Evolutionary conservation across 2,888 invertebrate genomes (phyloP).

Genomic region (Drosophila nr. perissopoda): DNA sequence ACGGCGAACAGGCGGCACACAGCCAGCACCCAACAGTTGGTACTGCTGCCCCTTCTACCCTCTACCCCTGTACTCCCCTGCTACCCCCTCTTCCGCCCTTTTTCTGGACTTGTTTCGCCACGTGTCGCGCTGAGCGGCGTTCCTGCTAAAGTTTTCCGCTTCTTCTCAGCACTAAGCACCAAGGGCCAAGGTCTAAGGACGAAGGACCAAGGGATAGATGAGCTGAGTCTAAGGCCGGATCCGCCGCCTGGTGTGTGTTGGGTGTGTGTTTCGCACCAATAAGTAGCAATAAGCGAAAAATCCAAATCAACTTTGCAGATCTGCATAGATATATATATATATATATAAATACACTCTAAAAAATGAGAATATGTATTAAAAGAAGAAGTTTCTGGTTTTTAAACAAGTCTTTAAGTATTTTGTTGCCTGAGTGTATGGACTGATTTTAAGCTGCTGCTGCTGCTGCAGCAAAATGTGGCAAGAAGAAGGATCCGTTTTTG

Average conservation of each 20-base stretch:
- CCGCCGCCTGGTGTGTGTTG: constrained; percentile 28
- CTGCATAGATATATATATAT: neutral
- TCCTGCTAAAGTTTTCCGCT: constrained; percentile 53
- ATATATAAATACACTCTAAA: neutral
- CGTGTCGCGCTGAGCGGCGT: constrained; percentile 56
- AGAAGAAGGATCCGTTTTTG: neutral
- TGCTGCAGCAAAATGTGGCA: neutral
- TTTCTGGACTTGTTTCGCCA: constrained; percentile 37
- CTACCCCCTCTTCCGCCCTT: neutral
- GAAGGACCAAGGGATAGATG: constrained; percentile 13
- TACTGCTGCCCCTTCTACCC: neutral
- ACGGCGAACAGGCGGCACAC: constrained; percentile 41
- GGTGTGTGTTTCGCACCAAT: constrained; percentile 36
- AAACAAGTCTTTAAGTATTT: neutral
- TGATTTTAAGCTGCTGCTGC: neutral
- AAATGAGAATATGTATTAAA: neutral
- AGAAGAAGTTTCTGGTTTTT: neutral
- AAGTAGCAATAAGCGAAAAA: constrained; percentile 40
- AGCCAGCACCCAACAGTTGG: constrained; percentile 5
- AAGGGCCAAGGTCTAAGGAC: neutral
- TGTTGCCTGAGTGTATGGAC: neutral
- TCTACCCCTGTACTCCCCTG: neutral
- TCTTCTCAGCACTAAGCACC: constrained; percentile 1
- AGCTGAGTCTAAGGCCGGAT: constrained; percentile 13
- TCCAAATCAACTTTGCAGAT: constrained; percentile 24